These are phyloP conservation scores for Hydractinia symbiolongicarpus DNA, from an alignment of 30 jellyfish, hydroid and myxozoan genomes.

Conservation along the genomic window DNA sequence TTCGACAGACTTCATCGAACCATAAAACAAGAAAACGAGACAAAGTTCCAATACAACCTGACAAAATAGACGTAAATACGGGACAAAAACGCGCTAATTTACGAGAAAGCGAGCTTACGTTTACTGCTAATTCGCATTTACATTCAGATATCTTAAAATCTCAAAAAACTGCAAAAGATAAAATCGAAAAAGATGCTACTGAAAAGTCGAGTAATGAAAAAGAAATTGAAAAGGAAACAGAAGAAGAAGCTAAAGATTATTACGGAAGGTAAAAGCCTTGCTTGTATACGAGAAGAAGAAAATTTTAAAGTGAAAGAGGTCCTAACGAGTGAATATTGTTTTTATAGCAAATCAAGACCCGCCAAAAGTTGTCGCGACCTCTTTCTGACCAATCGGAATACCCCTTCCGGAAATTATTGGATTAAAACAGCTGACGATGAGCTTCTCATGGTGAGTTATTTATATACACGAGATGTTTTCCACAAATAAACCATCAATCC, in stretches of 20 bases:
- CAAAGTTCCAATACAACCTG: no score
- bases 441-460: slow-evolving; percentile 56
- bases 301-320: no score
- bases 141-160: neutral
- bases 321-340: no score
- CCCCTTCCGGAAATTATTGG: slow-evolving; percentile 83
- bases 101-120: neutral
- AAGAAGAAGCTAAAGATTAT: slow-evolving; percentile 15
- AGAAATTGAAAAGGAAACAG: neutral
- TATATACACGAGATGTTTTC: slow-evolving; percentile 36
- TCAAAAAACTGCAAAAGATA: neutral
- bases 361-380: slow-evolving; percentile 86
- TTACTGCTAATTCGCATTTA: neutral
- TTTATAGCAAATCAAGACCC: slow-evolving; percentile 47
- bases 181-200: neutral
- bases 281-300: neutral
- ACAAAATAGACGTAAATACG: neutral
- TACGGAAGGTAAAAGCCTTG: slow-evolving; percentile 21
- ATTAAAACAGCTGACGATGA: slow-evolving; percentile 76
- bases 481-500: slow-evolving; percentile 2
- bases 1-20: no score
- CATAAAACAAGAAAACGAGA: no score
- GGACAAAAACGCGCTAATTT: slow-evolving; percentile 6
- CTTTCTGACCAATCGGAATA: slow-evolving; percentile 47
- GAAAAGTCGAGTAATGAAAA: neutral